Percentiles rank a stretch among this genome's conserved stretches.
phyloP scores from a whole-genome alignment of 1,140 invertebrate genomes.

The Lordiphosa stackelbergi region DNA sequence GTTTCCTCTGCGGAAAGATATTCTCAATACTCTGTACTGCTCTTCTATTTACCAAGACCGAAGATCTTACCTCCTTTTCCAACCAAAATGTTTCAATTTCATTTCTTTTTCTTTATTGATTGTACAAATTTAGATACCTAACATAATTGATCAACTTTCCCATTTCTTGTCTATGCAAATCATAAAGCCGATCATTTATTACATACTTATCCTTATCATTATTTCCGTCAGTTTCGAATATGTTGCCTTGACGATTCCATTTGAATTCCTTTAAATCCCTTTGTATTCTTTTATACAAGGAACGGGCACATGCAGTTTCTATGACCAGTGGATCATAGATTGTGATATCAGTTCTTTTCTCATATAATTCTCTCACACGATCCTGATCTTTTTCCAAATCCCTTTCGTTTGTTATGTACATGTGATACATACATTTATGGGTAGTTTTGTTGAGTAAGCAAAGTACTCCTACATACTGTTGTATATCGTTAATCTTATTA shows the following conservation, averaged over 20 bases:
- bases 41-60: too few species aligned
- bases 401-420: conserved; percentile 12
- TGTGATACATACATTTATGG: conserved; percentile 6
- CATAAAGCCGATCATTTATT: background rate
- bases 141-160: conserved; percentile 19
- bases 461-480: conserved; percentile 9
- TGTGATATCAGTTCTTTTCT: conserved; percentile 12
- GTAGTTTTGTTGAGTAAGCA: background rate
- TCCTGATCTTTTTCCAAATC: background rate
- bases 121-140: conserved; percentile 17
- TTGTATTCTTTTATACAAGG: conserved; percentile 7
- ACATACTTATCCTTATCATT: background rate
- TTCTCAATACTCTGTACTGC: too few species aligned
- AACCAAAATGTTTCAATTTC: too few species aligned
- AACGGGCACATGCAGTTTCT: conserved; percentile 3
- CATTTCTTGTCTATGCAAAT: background rate
- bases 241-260: conserved; percentile 20
- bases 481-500: background rate
- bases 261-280: conserved; percentile 3
- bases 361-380: conserved; percentile 1
- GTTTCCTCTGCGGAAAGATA: too few species aligned
- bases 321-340: background rate
- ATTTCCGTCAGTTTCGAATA: conserved; percentile 9
- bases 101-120: background rate
- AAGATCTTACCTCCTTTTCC: too few species aligned